Percentiles rank a stretch among this genome's conserved stretches.
Evolutionary conservation across 2,113 vertebrate genomes (phyloP).

Genomic region (Blennius ocellaris): DNA sequence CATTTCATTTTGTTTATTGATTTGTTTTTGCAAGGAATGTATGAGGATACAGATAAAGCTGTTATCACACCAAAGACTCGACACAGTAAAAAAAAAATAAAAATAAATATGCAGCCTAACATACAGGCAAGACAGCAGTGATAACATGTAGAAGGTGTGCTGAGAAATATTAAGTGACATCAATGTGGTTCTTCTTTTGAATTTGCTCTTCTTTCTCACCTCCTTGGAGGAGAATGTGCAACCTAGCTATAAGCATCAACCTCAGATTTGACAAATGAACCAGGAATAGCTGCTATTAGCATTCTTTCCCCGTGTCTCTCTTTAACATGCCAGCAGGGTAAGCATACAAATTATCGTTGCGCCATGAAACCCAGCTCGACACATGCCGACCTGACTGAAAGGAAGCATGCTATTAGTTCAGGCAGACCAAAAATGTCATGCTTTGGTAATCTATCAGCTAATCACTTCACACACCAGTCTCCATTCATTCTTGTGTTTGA

Average conservation of each 20-base stretch:
- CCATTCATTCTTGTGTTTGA: conserved; percentile 16
- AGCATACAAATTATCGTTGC: conserved; percentile 45
- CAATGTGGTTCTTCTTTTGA: neutral
- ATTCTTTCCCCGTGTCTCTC: conserved; percentile 34
- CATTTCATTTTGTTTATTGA: too few species aligned
- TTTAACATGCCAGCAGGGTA: conserved; percentile 24
- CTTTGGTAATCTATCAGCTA: conserved; percentile 46
- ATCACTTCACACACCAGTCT: conserved; percentile 18
- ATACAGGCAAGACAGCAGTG: neutral
- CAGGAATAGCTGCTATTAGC: conserved; percentile 9
- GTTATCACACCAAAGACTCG: too few species aligned
- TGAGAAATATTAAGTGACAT: neutral
- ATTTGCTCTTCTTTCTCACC: neutral
- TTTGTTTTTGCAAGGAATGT: too few species aligned
- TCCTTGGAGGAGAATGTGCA: neutral
- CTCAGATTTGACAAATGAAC: neutral
- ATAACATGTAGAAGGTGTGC: neutral
- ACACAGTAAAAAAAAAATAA: too few species aligned
- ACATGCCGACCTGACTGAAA: conserved; percentile 46
- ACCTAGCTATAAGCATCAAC: neutral
- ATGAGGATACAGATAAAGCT: too few species aligned
- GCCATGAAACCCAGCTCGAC: conserved; percentile 37
- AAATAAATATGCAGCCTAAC: too few species aligned
- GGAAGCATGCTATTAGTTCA: conserved; percentile 49
- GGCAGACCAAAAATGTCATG: conserved; percentile 33